Evolutionary conservation across 1,140 invertebrate genomes (phyloP), one percentile per base, ranked within the genome.

Genomic region (Drosophila paulistorum): DNA sequence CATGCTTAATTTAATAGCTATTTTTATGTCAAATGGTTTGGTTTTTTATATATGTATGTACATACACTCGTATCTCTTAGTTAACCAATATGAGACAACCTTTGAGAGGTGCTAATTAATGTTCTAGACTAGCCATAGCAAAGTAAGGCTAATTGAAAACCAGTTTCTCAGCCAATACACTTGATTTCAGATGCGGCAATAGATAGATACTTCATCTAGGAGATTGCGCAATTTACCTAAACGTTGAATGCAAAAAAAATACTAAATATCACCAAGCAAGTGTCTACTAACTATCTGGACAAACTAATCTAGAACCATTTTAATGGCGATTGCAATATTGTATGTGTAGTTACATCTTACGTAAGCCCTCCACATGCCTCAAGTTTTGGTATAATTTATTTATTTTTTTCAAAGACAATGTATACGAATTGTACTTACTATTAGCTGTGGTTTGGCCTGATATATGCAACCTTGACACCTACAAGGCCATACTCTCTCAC

Each of bases 61-160:
- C 23, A 48, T 48, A 17, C 2, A 20, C 35, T 39, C 11, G 37
- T 13, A 23, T 51, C 20, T 51, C 17, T 51, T 51, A 23, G 9
- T 51, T 51, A 51, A 51, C 45, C 45, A 23, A 51, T 51, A 9
- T 51, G 7, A 30, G 17, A 51, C 45, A 51, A 23, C 17, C 45
- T 23, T 51, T 20, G 17, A 51, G 45, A 51, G 45, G 45, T 51
- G 45, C 45, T 51, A 51, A 51, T 51, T 51, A 51, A 51, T 51
- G 45, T 51, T 51, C 45, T 51, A 51, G 45, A 51, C 45, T 7
- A 51, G 45, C 45, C 17, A 51, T 51, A 51, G 23, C 45, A 51
- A 51, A 51, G 45, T 23, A 51, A 51, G 45, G 23, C 45, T 51
- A 51, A 51, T 51, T 51, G 17, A 51, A 51, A 51, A 51, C 45